phyloP scores from a whole-genome alignment of 2,888 invertebrate species.

The Periphyllus acericola region DNA sequence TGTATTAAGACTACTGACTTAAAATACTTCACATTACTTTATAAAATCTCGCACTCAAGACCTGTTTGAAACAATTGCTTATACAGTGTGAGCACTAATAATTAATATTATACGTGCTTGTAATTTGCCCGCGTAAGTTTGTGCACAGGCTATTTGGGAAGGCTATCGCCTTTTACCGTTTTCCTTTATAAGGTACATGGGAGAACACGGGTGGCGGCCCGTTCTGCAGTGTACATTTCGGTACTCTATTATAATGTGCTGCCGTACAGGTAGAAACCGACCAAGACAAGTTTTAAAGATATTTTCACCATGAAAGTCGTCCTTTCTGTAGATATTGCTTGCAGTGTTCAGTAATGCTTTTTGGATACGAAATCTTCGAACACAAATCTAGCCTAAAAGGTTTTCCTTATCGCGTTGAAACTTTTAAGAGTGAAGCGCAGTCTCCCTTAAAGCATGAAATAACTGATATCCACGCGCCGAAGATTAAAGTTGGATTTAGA shows the following conservation, averaged over 20 bases:
- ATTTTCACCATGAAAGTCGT: not conserved
- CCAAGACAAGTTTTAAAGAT: not conserved
- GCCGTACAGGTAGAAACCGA: not conserved
- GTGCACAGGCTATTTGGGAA: too few species aligned
- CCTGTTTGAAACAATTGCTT: too few species aligned
- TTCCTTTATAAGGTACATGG: not conserved
- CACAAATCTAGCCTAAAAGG: not conserved
- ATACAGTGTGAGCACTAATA: too few species aligned
- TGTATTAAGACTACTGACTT: too few species aligned
- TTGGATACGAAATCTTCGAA: not conserved
- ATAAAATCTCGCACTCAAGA: too few species aligned
- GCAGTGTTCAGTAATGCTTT: not conserved
- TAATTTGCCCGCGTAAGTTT: too few species aligned
- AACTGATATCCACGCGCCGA: not conserved
- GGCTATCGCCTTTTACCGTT: not conserved
- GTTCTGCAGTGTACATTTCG: not conserved
- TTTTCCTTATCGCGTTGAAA: constrained; percentile 25
- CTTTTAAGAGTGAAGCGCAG: constrained; percentile 1
- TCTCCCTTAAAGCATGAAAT: not conserved
- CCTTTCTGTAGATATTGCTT: not conserved
- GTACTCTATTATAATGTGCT: not conserved
- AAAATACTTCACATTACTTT: too few species aligned
- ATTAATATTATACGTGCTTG: too few species aligned
- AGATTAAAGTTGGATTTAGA: not conserved
- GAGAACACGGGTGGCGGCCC: not conserved